phyloP scores from a whole-genome alignment of 2,888 invertebrate genomes.

The Parnassius apollo region DNA sequence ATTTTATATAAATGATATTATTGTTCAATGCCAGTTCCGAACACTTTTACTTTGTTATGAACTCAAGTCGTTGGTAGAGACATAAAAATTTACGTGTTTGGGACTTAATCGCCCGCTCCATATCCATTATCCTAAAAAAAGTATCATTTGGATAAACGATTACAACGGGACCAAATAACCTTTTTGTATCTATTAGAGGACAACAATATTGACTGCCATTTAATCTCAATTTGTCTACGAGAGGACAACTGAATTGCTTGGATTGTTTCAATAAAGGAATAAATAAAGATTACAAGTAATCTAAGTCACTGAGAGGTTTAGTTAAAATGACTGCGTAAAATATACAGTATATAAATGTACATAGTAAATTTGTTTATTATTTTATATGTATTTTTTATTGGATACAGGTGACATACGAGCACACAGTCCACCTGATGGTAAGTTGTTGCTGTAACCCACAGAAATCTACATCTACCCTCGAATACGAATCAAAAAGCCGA shows the following conservation, averaged over 20 bases:
- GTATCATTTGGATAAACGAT: conserved; percentile 26
- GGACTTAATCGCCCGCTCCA: conserved; percentile 22
- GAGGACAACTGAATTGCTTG: conserved; percentile 56
- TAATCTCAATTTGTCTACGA: conserved; percentile 63
- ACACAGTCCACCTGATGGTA: too few species aligned
- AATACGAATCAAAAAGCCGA: too few species aligned
- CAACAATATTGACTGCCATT: conserved; percentile 55
- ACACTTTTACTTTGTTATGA: conserved; percentile 19
- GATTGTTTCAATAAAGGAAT: conserved; percentile 53
- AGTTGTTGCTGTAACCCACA: too few species aligned
- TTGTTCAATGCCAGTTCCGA: neutral
- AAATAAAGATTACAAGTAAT: conserved; percentile 35
- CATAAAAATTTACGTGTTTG: conserved; percentile 26
- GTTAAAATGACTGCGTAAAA: neutral
- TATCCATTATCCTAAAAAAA: conserved; percentile 30
- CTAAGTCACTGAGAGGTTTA: conserved; percentile 42
- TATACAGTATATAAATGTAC: too few species aligned
- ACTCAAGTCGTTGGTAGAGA: conserved; percentile 13
- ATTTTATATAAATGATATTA: too few species aligned
- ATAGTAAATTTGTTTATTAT: too few species aligned
- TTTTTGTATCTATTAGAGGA: conserved; percentile 50
- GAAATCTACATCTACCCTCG: too few species aligned
- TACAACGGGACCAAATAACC: conserved; percentile 29
- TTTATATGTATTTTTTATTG: too few species aligned
- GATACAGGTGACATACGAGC: too few species aligned